These are phyloP conservation scores for Halisarca cf. caerulea DNA, from an alignment of 37 sponge, comb jelly and placozoan genomes.

Conservation along the genomic window DNA sequence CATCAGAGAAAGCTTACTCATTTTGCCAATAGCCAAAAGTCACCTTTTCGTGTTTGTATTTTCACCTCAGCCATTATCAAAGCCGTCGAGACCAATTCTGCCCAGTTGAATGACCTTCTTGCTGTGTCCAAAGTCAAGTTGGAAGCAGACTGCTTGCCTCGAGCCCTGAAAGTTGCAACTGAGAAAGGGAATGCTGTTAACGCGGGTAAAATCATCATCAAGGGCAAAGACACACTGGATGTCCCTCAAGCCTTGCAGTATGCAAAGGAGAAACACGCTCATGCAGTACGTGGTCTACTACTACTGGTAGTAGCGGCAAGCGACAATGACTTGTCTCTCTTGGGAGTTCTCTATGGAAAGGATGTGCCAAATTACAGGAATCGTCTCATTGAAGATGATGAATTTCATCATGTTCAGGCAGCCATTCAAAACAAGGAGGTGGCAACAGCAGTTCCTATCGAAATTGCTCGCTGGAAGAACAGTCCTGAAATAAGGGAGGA, in stretches of 20 bases:
- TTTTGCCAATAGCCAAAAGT: no score
- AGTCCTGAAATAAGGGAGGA: constrained; percentile 26
- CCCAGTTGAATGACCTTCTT: constrained; percentile 11
- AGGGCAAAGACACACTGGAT: constrained; percentile 19
- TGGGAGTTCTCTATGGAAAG: constrained; percentile 16
- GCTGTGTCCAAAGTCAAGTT: not conserved
- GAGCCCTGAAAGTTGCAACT: constrained; percentile 32
- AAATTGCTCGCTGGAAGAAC: constrained; percentile 35
- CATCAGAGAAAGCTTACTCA: no score
- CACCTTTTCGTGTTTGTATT: not conserved
- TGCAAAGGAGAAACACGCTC: not conserved
- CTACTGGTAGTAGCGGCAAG: constrained; percentile 20
- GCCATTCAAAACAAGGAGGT: constrained; percentile 48
- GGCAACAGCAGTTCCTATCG: constrained; percentile 80
- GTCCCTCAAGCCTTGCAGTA: constrained; percentile 12
- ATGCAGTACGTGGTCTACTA: constrained; percentile 13
- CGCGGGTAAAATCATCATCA: constrained; percentile 31
- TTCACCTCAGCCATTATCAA: constrained; percentile 6
- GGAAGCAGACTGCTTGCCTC: constrained; percentile 22
- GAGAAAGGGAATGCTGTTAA: constrained; percentile 24
- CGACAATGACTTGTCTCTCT: not conserved
- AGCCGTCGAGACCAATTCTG: constrained; percentile 24
- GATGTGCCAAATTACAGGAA: not conserved
- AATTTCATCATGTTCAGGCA: constrained; percentile 53
- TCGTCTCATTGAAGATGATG: not conserved